These are phyloP conservation scores for Leptinotarsa undecemlineata DNA, from an alignment of 1,140 invertebrate genomes.

Conservation along the genomic window DNA sequence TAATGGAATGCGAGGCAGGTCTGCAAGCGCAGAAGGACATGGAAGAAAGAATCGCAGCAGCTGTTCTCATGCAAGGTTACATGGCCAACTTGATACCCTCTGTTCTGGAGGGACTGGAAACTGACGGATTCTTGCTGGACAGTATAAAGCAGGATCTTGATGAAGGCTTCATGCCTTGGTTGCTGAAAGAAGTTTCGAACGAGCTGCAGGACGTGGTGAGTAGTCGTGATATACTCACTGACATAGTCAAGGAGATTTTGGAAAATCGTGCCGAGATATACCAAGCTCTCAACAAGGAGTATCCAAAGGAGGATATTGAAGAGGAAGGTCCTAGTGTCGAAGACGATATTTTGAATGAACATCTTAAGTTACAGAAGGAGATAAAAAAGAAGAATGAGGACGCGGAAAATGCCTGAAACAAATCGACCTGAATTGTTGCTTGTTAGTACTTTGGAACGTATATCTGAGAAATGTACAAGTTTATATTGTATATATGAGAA, in stretches of 20 bases:
- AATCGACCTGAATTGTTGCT: neutral
- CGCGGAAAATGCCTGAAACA: too few species aligned
- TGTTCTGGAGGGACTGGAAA: slow-evolving; percentile 77
- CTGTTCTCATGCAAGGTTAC: slow-evolving; percentile 80
- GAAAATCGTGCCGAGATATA: slow-evolving; percentile 70
- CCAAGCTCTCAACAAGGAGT: slow-evolving; percentile 56
- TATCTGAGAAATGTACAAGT: neutral
- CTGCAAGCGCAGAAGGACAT: slow-evolving; percentile 67
- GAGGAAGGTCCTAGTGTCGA: slow-evolving; percentile 47
- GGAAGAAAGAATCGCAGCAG: slow-evolving; percentile 78
- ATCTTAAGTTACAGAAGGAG: slow-evolving; percentile 50
- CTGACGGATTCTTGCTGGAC: slow-evolving; percentile 75
- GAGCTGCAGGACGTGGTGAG: slow-evolving; percentile 79
- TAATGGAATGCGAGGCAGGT: slow-evolving; percentile 63
- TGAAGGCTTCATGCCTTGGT: slow-evolving; percentile 85
- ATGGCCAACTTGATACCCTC: slow-evolving; percentile 80
- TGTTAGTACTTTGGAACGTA: neutral
- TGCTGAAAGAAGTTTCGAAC: slow-evolving; percentile 77
- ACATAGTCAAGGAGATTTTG: slow-evolving; percentile 75
- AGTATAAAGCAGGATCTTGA: slow-evolving; percentile 73
- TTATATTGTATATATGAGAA: neutral
- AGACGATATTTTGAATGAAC: slow-evolving; percentile 49
- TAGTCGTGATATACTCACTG: slow-evolving; percentile 74
- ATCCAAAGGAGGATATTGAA: slow-evolving; percentile 35
- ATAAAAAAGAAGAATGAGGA: slow-evolving; percentile 25